phyloP scores from a whole-genome alignment of 2,888 invertebrate genomes.

The Pristionchus arcanus region DNA sequence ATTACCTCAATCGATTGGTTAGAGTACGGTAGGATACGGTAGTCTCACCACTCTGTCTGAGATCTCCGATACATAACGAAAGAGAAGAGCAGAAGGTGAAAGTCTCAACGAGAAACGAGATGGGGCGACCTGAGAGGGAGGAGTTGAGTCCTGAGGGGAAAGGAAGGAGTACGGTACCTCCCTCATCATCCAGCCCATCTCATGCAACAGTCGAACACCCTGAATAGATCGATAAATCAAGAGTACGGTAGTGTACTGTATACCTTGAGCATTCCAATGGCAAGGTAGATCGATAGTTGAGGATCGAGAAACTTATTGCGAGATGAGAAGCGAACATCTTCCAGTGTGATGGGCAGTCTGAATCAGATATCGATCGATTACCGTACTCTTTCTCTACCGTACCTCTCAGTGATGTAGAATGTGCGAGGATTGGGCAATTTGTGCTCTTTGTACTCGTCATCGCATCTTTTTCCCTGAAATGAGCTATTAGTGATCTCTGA shows the following conservation, averaged over 20 bases:
- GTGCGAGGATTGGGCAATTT: background rate
- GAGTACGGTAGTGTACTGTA: background rate
- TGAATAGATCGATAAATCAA: background rate
- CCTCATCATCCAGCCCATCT: conserved; percentile 48
- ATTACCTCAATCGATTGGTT: background rate
- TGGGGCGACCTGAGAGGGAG: background rate
- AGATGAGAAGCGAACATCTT: background rate
- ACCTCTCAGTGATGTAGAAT: conserved; percentile 45
- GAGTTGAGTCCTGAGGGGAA: background rate
- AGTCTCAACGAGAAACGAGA: conserved; percentile 6
- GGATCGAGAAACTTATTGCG: conserved; percentile 33
- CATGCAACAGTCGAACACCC: conserved; percentile 29
- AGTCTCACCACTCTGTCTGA: conserved; percentile 31
- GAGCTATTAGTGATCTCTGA: no score
- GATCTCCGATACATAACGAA: conserved; percentile 15
- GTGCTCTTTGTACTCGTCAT: conserved; percentile 37
- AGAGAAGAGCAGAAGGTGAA: background rate
- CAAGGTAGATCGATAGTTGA: conserved; percentile 20
- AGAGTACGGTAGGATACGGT: no score
- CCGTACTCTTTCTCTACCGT: background rate
- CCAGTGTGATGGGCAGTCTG: conserved; percentile 27
- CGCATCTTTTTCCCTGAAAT: conserved; percentile 15
- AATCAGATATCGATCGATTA: background rate
- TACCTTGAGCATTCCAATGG: conserved; percentile 40
- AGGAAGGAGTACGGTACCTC: background rate